Conservation (phyloP, 2,113 vertebrate species). For the Zosterops japonicus region DNA sequence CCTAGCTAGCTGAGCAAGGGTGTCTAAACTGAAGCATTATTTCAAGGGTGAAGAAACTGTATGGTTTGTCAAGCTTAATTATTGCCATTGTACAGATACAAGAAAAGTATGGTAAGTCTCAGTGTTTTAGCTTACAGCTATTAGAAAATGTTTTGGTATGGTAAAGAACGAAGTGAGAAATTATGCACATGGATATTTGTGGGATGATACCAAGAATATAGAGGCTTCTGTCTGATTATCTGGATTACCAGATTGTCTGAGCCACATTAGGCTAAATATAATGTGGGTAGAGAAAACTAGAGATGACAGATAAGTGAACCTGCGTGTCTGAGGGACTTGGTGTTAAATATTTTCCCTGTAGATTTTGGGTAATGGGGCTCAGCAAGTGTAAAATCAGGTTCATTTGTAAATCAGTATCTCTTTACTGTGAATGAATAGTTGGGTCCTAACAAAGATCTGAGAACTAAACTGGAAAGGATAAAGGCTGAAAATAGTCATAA, state of each 20-base stretch:
- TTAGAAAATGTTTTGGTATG: not conserved
- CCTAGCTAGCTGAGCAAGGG: not conserved
- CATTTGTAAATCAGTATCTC: not conserved
- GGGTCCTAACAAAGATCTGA: not conserved
- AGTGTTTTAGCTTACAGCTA: not conserved
- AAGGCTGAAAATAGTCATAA: not conserved
- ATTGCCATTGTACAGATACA: not conserved
- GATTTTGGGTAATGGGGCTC: not conserved
- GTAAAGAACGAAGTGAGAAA: not conserved
- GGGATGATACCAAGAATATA: not conserved
- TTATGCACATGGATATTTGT: not conserved
- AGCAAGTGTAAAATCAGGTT: not conserved
- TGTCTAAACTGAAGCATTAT: not conserved
- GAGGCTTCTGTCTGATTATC: not conserved
- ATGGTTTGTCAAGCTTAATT: not conserved
- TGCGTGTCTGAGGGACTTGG: not conserved
- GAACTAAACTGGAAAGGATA: not conserved
- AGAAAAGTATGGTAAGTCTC: not conserved
- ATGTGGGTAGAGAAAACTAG: not conserved
- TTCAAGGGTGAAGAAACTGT: not conserved
- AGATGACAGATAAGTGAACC: not conserved
- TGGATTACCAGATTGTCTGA: not conserved
- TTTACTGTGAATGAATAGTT: not conserved
- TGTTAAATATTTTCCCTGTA: not conserved
- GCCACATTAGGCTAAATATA: not conserved